Base-by-base conservation (phyloP, 1,140 invertebrate genomes). In the Drosophila ogumai region DNA sequence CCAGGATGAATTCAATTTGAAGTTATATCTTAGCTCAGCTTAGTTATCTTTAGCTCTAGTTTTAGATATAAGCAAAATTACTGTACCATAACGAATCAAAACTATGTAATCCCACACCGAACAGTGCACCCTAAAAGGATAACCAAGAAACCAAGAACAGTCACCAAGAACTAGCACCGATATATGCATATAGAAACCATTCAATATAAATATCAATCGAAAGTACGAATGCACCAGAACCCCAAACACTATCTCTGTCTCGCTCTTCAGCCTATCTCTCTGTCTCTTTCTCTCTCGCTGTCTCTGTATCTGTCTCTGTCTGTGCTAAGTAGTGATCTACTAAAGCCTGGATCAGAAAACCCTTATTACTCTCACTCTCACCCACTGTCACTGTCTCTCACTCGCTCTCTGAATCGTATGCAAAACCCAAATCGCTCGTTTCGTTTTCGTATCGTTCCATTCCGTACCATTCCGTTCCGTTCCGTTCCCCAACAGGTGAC, bases 401-500 rank as follows among this genome's bases (percentile, higher is more conserved):
- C 76, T 66, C 43, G 65, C 61, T 88, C 71, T 68, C 75, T 72
- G 63, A 79, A 79, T 80, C 84, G 63, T 76, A 50, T 82, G 67
- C 81, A 71, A 76, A 36, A 50, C 38, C 76, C 76, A 84, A 87
- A 79, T 76, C 60, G 80, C 65, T 82, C 78, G 85, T 71, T 86
- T 72, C 79, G 77, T 72, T 71, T 75, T 54, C 50, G 50, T 54
- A 54, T 54, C 68, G 66, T 79, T 49, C 43, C 68, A 46, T 77
- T 87, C 72, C 80, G 77, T 77, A 55, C 73, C 74, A 65, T 81
- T 57, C 57, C 68, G 56, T 80, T 87, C 67, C 77, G 75, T 81
- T 85, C 75, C 80, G 76, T 73, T 76, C 72, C 69, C 81, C 72
- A 86, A 77, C 80, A 92, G 91, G 91, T 92, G 75, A 92, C 92